Evolutionary conservation across 2,797 vertebrate genomes (phyloP).

Genomic region (Cynodonichthys magdalenae): DNA sequence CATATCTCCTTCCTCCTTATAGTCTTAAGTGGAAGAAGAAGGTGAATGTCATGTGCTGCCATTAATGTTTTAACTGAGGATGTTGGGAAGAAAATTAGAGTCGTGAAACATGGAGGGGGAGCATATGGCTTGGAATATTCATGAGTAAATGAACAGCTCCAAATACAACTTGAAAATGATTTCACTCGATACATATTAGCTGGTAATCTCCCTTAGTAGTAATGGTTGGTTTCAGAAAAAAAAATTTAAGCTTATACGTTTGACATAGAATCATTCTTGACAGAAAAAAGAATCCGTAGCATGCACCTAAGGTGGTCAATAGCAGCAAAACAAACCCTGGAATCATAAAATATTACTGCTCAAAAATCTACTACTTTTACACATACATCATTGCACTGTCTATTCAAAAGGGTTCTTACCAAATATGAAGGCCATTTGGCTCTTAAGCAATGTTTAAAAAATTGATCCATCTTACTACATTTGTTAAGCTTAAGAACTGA

Average conservation of each 20-base stretch:
- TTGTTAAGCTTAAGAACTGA: conserved; percentile 3
- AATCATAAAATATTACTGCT: conserved; percentile 72
- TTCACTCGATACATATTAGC: conserved; percentile 29
- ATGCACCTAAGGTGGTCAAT: conserved; percentile 59
- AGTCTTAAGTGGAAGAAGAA: conserved; percentile 16
- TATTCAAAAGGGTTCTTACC: conserved; percentile 21
- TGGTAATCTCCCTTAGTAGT: conserved; percentile 33
- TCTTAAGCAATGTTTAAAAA: conserved; percentile 15
- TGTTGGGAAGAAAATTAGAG: conserved; percentile 18
- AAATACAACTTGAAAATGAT: conserved; percentile 2
- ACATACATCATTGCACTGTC: conserved; percentile 51
- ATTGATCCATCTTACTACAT: conserved; percentile 20
- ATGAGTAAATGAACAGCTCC: conserved; percentile 10
- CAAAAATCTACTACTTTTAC: conserved; percentile 65
- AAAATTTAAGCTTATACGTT: conserved; percentile 18
- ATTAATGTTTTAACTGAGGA: conserved; percentile 47
- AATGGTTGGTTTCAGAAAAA: conserved; percentile 28
- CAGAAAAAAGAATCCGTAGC: conserved; percentile 52
- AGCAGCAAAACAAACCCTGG: conserved; percentile 53
- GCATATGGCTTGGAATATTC: conserved; percentile 30
- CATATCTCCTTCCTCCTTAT: conserved; percentile 26
- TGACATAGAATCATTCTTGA: conserved; percentile 25
- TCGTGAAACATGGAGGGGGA: conserved; percentile 12
- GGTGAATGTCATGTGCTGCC: conserved; percentile 29
- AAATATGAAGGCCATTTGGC: conserved; percentile 16